Percentiles rank a stretch among this genome's conserved stretches.
Evolutionary conservation across 1,140 invertebrate genomes (phyloP).

Genomic region (Drosophila asahinai): DNA sequence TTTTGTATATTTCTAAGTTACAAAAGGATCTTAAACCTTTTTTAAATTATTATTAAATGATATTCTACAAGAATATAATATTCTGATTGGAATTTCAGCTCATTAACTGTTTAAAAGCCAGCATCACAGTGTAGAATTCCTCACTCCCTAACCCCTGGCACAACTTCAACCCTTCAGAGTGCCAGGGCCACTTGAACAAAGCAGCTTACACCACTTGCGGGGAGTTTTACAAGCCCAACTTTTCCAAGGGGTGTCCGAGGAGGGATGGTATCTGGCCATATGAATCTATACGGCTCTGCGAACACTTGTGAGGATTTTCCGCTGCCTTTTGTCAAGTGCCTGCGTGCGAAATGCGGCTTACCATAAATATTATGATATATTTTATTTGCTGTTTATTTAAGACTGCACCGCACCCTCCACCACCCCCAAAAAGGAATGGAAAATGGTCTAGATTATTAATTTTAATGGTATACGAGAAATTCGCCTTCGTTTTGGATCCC

Average conservation of each 20-base stretch:
- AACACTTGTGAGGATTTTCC: constrained; percentile 76
- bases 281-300: constrained; percentile 5
- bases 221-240: constrained; percentile 30
- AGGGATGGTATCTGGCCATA: constrained; percentile 19
- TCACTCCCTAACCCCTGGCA: neutral
- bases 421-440: neutral
- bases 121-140: neutral
- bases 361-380: constrained; percentile 78
- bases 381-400: constrained; percentile 61
- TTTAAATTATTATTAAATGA: too few species aligned
- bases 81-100: neutral
- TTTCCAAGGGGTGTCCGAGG: constrained; percentile 17
- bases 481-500: constrained; percentile 8
- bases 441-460: constrained; percentile 45
- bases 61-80: neutral
- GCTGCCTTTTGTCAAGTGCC: constrained; percentile 65
- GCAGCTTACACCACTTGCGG: constrained; percentile 78
- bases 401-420: neutral
- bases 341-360: constrained; percentile 63
- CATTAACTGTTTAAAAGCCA: neutral
- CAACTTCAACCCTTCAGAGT: constrained; percentile 55
- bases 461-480: constrained; percentile 35
- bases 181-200: constrained; percentile 69
- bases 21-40: too few species aligned
- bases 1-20: too few species aligned